Evolutionary conservation across 2,797 vertebrate species (phyloP).

Genomic region (Tenualosa ilisha): DNA sequence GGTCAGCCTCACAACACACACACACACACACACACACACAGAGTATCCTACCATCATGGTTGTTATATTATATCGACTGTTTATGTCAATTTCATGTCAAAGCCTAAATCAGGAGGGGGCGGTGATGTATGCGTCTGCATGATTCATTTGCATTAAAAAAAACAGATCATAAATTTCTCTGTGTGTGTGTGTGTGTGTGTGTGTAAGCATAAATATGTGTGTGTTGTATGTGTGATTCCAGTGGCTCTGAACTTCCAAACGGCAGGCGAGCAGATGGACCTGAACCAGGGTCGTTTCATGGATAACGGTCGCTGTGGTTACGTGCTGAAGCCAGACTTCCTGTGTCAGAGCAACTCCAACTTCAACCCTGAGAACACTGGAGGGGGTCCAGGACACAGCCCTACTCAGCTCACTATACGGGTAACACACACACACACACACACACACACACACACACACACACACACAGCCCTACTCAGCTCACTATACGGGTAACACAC

Average conservation of each 20-base stretch:
- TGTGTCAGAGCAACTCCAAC: conserved; percentile 70
- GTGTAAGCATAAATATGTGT: no score
- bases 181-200: no score
- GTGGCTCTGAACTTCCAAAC: conserved; percentile 99
- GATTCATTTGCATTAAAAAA: no score
- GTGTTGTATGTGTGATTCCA: conserved; percentile 53
- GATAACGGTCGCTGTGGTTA: conserved; percentile 88
- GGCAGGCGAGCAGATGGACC: conserved; percentile 91
- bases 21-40: background rate
- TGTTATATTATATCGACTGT: no score
- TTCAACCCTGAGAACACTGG: conserved; percentile 83
- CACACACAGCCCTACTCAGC: background rate
- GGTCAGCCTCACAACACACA: conserved; percentile 73
- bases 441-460: background rate
- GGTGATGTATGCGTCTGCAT: no score
- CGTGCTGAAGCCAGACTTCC: conserved; percentile 84
- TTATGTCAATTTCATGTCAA: no score
- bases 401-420: conserved; percentile 79
- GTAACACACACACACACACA: conserved; percentile 64
- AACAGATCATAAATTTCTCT: no score
- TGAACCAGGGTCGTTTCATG: conserved; percentile 91
- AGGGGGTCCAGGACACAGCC: conserved; percentile 72
- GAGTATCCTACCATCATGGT: background rate
- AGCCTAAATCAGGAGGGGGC: no score
- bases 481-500: background rate